A percentile compares a stretch with the other conserved stretches of the same genome.
These are phyloP conservation scores for Diprion similis DNA, from an alignment of 1,140 invertebrate species.

Conservation along the genomic window DNA sequence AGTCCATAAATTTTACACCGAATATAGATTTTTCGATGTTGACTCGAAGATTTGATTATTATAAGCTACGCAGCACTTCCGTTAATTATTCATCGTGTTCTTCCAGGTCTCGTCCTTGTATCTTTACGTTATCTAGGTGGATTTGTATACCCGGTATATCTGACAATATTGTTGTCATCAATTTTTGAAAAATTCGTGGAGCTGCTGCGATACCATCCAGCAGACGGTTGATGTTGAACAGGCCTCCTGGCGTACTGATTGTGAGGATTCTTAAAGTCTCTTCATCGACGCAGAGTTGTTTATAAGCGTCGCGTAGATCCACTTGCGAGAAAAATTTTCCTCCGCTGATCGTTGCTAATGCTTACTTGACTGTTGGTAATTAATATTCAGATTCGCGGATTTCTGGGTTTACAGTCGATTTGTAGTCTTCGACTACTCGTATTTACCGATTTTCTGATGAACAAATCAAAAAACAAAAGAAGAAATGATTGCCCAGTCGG, in stretches of 20 bases:
- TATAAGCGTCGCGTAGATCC: neutral
- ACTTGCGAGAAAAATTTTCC: neutral
- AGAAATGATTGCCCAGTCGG: neutral
- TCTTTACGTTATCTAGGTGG: slow-evolving; percentile 47
- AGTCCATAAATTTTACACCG: slow-evolving; percentile 37
- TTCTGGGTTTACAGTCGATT: neutral
- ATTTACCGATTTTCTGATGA: neutral
- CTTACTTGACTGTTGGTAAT: neutral
- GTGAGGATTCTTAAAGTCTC: neutral
- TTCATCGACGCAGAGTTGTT: slow-evolving; percentile 15
- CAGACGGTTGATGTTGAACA: slow-evolving; percentile 2
- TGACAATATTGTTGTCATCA: slow-evolving; percentile 42
- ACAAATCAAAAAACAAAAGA: no score
- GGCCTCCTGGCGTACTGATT: neutral
- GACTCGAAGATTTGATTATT: slow-evolving; percentile 38
- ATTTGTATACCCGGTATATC: slow-evolving; percentile 38
- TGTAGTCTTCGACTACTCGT: neutral
- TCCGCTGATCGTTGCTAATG: neutral
- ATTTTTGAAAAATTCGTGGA: slow-evolving; percentile 52
- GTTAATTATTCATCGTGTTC: slow-evolving; percentile 27
- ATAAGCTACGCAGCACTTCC: slow-evolving; percentile 18
- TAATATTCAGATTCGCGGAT: neutral
- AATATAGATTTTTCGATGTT: slow-evolving; percentile 47
- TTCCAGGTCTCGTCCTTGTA: slow-evolving; percentile 32
- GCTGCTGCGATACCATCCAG: slow-evolving; percentile 35